Evolutionary conservation across 92 coral and sea anemone species (phyloP).

Genomic region (Parazoanthus atlanticus): DNA sequence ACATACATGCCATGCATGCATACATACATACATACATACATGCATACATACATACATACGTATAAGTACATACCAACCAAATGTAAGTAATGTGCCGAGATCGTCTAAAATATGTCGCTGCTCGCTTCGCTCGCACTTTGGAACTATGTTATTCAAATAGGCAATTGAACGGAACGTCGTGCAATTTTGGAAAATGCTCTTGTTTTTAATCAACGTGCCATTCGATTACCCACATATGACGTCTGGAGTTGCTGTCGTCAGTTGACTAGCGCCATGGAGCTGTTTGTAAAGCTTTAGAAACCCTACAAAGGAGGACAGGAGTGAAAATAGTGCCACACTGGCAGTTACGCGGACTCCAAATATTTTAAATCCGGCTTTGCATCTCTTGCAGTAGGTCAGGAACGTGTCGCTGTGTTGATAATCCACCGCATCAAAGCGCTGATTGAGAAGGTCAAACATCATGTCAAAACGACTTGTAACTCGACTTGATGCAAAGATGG

Average conservation of each 20-base stretch:
- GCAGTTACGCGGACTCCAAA: constrained; percentile 48
- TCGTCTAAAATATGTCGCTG: no score
- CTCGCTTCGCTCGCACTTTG: no score
- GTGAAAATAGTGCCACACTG: constrained; percentile 59
- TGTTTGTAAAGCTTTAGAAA: constrained; percentile 62
- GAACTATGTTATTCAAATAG: no score
- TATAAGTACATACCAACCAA: no score
- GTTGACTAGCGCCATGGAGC: neutral
- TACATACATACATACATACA: no score
- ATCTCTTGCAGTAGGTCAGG: constrained; percentile 59
- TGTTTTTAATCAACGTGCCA: no score
- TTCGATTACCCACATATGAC: neutral
- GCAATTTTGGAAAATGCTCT: no score
- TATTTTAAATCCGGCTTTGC: constrained; percentile 65
- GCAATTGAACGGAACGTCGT: no score
- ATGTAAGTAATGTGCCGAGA: no score
- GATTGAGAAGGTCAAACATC: constrained; percentile 55
- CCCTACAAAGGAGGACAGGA: constrained; percentile 60
- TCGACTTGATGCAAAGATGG: constrained; percentile 63
- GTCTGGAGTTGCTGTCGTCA: neutral
- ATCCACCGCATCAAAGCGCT: constrained; percentile 46
- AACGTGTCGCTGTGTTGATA: constrained; percentile 56
- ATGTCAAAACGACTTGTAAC: constrained; percentile 65
- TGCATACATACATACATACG: no score
- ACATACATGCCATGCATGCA: no score